Evolutionary conservation across 2,888 invertebrate genomes (phyloP).

Genomic region (Sylvicola cinctus): DNA sequence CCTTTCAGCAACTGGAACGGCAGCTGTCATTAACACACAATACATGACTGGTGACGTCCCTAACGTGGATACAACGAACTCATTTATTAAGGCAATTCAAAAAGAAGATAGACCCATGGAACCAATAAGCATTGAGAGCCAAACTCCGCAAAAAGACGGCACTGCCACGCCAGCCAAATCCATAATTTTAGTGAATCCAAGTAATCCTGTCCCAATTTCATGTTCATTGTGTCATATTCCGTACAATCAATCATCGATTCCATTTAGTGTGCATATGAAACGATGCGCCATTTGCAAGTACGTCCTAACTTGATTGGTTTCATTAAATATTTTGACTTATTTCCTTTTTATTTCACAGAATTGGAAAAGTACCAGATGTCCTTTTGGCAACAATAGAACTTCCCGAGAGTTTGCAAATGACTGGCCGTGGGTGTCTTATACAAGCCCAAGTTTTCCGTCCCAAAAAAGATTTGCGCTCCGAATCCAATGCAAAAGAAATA

Average conservation of each 20-base stretch:
- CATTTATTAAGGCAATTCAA: not conserved
- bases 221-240: conserved; percentile 56
- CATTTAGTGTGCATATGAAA: conserved; percentile 49
- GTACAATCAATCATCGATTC: conserved; percentile 48
- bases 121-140: conserved; percentile 12
- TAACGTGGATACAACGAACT: conserved; percentile 7
- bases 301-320: conserved; percentile 11
- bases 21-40: conserved; percentile 55
- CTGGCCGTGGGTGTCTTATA: conserved; percentile 45
- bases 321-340: conserved; percentile 2
- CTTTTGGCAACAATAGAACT: conserved; percentile 75
- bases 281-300: conserved; percentile 54
- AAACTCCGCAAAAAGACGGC: conserved; percentile 8
- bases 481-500: conserved; percentile 79
- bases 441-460: conserved; percentile 57
- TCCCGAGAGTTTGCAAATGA: conserved; percentile 50
- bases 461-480: conserved; percentile 59
- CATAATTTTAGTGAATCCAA: too few species aligned
- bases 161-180: too few species aligned
- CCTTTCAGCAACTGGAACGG: conserved; percentile 82
- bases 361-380: conserved; percentile 77
- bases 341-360: conserved; percentile 28
- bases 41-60: conserved; percentile 21
- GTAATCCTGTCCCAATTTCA: too few species aligned
- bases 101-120: not conserved